Conservation (phyloP, 1,140 invertebrate genomes). For the Eurosta solidaginis region DNA sequence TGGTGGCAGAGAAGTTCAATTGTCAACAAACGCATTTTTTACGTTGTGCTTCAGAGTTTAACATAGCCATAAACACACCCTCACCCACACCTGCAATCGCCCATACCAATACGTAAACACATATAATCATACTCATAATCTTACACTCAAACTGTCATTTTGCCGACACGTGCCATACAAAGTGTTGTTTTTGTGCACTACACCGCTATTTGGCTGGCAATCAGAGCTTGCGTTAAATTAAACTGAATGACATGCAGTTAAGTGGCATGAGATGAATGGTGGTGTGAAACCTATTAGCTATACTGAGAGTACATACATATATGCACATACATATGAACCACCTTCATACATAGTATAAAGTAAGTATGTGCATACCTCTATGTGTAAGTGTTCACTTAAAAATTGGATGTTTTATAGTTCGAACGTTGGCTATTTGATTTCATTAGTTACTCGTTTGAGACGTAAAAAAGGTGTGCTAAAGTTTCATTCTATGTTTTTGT, state of each 20-base stretch:
- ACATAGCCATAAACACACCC: neutral
- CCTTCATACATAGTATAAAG: too few species aligned
- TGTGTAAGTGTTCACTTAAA: neutral
- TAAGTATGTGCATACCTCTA: too few species aligned
- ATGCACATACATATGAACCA: too few species aligned
- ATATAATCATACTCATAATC: neutral
- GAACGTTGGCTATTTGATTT: constrained; percentile 18
- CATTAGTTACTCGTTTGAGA: constrained; percentile 3
- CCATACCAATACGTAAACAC: neutral
- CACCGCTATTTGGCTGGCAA: neutral
- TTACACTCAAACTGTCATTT: neutral
- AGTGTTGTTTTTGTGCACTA: constrained; percentile 18
- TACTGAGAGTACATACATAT: neutral
- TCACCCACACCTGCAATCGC: neutral
- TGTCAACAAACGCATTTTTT: neutral
- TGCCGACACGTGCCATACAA: neutral
- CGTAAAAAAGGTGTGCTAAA: neutral
- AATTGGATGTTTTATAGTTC: neutral
- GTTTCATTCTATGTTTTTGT: neutral
- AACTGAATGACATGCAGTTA: neutral
- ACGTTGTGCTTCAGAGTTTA: neutral
- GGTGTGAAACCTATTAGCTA: neutral
- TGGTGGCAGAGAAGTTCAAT: neutral
- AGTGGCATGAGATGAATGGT: neutral
- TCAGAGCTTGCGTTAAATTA: neutral